Percentiles rank a stretch among this genome's conserved stretches.
phyloP scores from a whole-genome alignment of 2,888 invertebrate species.

The Drosophila paracracens region DNA sequence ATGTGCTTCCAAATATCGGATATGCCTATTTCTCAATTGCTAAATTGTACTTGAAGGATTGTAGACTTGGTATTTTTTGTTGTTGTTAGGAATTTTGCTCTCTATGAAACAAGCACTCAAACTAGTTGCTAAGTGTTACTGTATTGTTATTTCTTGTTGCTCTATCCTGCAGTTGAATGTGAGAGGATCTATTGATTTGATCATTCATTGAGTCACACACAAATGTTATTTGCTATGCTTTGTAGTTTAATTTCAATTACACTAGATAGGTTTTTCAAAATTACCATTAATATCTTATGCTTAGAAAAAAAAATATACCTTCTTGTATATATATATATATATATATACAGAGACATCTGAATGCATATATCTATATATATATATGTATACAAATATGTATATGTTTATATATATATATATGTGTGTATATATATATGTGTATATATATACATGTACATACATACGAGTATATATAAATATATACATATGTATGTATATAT shows the following conservation, averaged over 20 bases:
- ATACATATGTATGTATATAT: slow-evolving; percentile 43
- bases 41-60: neutral
- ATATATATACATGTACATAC: slow-evolving; percentile 5
- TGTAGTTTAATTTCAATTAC: slow-evolving; percentile 42
- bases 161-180: neutral
- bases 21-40: slow-evolving; percentile 9
- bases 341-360: neutral
- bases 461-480: slow-evolving; percentile 28
- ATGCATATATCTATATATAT: slow-evolving; percentile 7
- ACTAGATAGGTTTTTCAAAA: slow-evolving; percentile 45
- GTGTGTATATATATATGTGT: slow-evolving; percentile 1
- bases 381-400: slow-evolving; percentile 16
- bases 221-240: slow-evolving; percentile 20
- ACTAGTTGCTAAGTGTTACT: neutral
- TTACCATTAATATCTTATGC: slow-evolving; percentile 55
- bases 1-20: neutral
- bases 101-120: neutral
- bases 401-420: slow-evolving; percentile 31
- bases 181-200: slow-evolving; percentile 3
- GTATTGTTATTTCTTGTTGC: slow-evolving; percentile 5
- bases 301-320: slow-evolving; percentile 57
- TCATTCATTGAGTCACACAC: slow-evolving; percentile 35
- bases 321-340: slow-evolving; percentile 14
- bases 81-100: neutral
- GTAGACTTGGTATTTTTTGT: slow-evolving; percentile 9